Percentiles rank a stretch among this genome's conserved stretches.
Evolutionary conservation across 1,140 invertebrate species (phyloP).

Genomic region (Bradysia coprophila): DNA sequence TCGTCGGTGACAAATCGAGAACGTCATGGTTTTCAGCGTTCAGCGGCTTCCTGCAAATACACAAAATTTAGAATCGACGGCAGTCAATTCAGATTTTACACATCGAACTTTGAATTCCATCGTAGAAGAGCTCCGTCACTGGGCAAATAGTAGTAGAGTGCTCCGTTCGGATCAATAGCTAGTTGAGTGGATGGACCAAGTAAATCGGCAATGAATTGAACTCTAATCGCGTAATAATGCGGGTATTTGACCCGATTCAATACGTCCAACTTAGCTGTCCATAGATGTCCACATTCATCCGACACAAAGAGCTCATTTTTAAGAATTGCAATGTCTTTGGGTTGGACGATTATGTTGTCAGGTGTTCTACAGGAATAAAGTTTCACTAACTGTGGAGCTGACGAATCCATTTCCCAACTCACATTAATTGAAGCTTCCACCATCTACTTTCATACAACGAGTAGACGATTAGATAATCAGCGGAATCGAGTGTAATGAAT

Average conservation of each 20-base stretch:
- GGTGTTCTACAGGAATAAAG: too few relatives aligned
- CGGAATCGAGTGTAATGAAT: background rate
- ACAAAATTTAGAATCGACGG: too few relatives aligned
- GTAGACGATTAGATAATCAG: background rate
- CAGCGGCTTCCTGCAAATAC: slow-evolving; percentile 9
- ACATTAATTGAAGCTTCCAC: background rate
- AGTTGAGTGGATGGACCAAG: slow-evolving; percentile 9
- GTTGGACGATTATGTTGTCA: too few relatives aligned
- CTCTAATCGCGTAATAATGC: slow-evolving; percentile 13
- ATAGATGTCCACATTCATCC: background rate
- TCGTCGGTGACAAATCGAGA: slow-evolving; percentile 17
- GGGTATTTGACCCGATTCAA: slow-evolving; percentile 10
- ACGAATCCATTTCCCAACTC: too few relatives aligned
- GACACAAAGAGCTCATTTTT: background rate
- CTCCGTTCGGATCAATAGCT: slow-evolving; percentile 10
- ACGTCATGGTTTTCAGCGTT: slow-evolving; percentile 19
- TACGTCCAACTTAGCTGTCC: slow-evolving; percentile 5
- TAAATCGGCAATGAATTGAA: slow-evolving; percentile 10
- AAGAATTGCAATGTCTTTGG: too few relatives aligned
- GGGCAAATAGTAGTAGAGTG: slow-evolving; percentile 16
- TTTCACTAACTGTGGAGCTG: too few relatives aligned
- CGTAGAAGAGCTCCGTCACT: slow-evolving; percentile 19
- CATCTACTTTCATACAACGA: background rate
- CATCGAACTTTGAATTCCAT: slow-evolving; percentile 5
- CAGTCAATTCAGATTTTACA: background rate